Evolutionary conservation across 2,888 invertebrate genomes (phyloP), one percentile per base, ranked within the genome.

Genomic region (Caenorhabditis macrosperma): DNA sequence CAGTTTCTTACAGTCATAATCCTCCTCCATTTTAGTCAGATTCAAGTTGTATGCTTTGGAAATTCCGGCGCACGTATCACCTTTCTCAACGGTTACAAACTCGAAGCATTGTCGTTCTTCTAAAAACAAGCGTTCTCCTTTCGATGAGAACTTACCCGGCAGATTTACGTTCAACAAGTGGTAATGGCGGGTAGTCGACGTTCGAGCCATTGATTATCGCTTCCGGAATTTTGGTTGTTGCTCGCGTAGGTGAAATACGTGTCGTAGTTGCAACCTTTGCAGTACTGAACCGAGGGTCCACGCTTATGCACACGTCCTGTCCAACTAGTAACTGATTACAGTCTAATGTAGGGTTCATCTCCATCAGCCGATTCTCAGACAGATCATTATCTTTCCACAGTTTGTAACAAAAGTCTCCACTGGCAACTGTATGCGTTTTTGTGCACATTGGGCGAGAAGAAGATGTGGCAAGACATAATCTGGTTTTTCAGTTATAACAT

Each of bases 391-490:
- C 52, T 3, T 59, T 52, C 60, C 64, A 52, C 17, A 75, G 52
- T 22, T 44, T 52, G 44, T 54, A 75, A 41, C 75, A 75, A 20
- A 20, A 50, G n/a, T 66, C 66, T 20, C 66, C 75, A 22, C 12
- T 12, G 2, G 12, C 2, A 3, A 55, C 26, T 41, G n/a, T 54
- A n/a, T 55, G 35, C 2, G 20, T 26, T 30, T 30, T 55, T 1
- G 38, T 44, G 55, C 61, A 61, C 4, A 15, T 12, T 1, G 61
- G 54, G n/a, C 30, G 28, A 1, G 38, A 20, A 26, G 35, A 6
- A 0, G 68, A 59, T 3, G 46, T 46, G 12, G 46, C 41, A 15
- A 57, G 9, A 28, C 74, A 74, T 0, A 74, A n/a, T 22, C 60
- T 61, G 22, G 38, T 38, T 38, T 38, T 38, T 15, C 15, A 38